Conservation (phyloP, 2,888 invertebrate species). For the Drosophila engyochracea region DNA sequence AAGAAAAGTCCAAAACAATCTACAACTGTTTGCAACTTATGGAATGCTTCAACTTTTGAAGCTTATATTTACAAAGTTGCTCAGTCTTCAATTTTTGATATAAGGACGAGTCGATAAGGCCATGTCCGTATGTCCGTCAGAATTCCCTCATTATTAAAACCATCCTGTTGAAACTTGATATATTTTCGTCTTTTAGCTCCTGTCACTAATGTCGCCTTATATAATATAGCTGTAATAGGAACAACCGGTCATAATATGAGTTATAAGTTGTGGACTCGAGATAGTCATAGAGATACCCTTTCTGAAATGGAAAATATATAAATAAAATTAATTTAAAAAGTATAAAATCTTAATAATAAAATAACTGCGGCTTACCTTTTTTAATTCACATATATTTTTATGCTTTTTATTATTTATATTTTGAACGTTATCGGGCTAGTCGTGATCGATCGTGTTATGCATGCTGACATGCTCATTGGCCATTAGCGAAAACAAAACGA, state of each 20-base stretch:
- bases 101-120: neutral
- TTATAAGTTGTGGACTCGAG: neutral
- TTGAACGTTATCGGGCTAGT: neutral
- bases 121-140: neutral
- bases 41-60: constrained; percentile 4
- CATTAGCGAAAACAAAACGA: neutral
- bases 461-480: neutral
- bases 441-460: neutral
- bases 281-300: neutral
- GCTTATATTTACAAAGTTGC: neutral
- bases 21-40: neutral
- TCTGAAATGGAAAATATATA: neutral
- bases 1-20: neutral
- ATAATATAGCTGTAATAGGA: neutral
- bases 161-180: neutral
- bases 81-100: neutral
- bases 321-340: neutral
- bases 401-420: neutral
- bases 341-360: neutral
- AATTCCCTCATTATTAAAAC: neutral
- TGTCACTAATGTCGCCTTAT: neutral
- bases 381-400: neutral
- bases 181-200: neutral
- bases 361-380: neutral
- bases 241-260: neutral